Percentiles rank a stretch among this genome's conserved stretches.
These are phyloP conservation scores for Tragelaphus strepsiceros DNA, from an alignment of 2,113 vertebrate genomes.

Conservation along the genomic window DNA sequence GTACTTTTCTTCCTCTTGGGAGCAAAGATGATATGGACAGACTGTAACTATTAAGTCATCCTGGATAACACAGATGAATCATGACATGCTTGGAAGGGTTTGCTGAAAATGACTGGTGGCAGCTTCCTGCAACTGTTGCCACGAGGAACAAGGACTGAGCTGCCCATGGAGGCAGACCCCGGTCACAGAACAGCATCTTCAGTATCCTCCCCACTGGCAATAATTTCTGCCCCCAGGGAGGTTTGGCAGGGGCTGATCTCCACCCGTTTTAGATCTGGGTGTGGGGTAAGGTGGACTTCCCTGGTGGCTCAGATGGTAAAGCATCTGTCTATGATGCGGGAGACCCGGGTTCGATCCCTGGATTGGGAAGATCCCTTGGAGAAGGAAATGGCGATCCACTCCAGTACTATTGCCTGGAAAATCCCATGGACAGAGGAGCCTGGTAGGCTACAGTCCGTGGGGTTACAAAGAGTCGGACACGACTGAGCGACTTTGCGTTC, in stretches of 20 bases:
- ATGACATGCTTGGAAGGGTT: fast-evolving
- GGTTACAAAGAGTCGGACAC: no score
- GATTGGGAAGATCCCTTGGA: no score
- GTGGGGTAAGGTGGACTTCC: background rate
- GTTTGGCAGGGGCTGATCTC: background rate
- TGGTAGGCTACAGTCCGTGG: no score
- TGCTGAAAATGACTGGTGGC: background rate
- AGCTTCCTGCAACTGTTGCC: fast-evolving
- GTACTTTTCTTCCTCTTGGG: background rate
- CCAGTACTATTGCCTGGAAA: no score
- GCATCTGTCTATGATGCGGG: no score
- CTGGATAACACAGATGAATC: background rate
- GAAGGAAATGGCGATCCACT: no score
- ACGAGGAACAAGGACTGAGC: background rate
- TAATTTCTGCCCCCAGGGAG: background rate
- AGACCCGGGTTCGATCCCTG: no score
- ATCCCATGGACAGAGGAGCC: no score
- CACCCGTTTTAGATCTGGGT: fast-evolving
- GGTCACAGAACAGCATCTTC: background rate
- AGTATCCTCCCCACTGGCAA: fast-evolving
- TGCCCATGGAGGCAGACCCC: fast-evolving
- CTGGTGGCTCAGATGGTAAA: no score
- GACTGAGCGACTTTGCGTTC: no score
- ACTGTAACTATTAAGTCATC: background rate
- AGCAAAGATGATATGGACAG: background rate